phyloP scores from a whole-genome alignment of 2,797 vertebrate genomes.

The Urocyon cinereoargenteus region DNA sequence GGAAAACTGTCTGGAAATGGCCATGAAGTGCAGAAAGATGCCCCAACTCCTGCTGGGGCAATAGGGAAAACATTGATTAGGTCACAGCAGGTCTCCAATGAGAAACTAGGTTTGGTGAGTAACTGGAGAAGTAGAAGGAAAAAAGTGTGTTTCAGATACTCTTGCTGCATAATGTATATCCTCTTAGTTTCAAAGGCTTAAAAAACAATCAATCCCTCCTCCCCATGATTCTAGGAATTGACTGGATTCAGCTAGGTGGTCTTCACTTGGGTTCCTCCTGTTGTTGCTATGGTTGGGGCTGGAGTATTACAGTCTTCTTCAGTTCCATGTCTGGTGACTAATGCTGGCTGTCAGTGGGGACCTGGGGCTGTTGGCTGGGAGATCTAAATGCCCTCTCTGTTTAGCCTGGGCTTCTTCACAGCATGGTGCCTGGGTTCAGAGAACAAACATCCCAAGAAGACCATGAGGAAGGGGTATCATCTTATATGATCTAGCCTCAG shows the following conservation, averaged over 20 bases:
- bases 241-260: background rate
- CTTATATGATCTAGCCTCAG: background rate
- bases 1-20: background rate
- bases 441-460: background rate
- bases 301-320: background rate
- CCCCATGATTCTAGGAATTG: background rate
- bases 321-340: background rate
- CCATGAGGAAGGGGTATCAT: background rate
- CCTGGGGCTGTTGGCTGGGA: background rate
- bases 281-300: background rate
- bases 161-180: background rate
- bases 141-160: background rate
- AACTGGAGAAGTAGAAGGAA: background rate
- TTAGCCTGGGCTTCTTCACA: background rate
- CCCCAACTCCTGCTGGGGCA: background rate
- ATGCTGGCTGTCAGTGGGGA: background rate
- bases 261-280: background rate
- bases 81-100: background rate
- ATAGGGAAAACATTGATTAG: background rate
- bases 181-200: background rate
- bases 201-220: background rate
- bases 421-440: background rate
- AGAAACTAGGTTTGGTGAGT: slow-evolving; percentile 9
- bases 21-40: background rate
- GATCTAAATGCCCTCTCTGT: background rate